A percentile compares a stretch with the other conserved stretches of the same genome.
Conservation (phyloP, 2,113 vertebrate species). For the Crotalus helleri region DNA sequence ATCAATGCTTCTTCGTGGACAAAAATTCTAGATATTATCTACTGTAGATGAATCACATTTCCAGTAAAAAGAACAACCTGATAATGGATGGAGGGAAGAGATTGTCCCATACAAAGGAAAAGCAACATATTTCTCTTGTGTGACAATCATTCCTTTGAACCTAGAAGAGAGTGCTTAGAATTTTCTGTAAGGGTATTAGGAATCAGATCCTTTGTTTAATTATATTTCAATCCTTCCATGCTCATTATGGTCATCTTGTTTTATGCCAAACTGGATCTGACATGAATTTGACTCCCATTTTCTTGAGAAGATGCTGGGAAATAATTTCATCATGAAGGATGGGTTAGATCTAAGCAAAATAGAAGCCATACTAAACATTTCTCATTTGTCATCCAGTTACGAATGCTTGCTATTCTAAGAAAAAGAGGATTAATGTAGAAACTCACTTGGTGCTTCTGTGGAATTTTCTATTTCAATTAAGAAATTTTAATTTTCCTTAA, state of each 20-base stretch:
- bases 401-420: not conserved
- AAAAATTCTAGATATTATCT: not conserved
- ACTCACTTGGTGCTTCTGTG: not conserved
- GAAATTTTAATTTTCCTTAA: not conserved
- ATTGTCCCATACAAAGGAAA: not conserved
- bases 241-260: not conserved
- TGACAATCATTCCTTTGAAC: not conserved
- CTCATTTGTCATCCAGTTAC: not conserved
- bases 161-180: not conserved
- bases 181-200: not conserved
- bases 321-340: not conserved
- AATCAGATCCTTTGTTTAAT: not conserved
- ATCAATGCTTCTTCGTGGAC: not conserved
- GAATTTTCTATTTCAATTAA: not conserved
- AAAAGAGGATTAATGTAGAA: not conserved
- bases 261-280: not conserved
- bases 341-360: not conserved
- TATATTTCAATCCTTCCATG: not conserved
- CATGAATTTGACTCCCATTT: not conserved
- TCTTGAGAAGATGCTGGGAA: not conserved
- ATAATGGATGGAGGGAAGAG: not conserved
- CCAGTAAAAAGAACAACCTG: not conserved
- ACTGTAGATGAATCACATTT: not conserved
- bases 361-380: not conserved
- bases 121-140: not conserved